Evolutionary conservation across 2,113 vertebrate genomes (phyloP), one percentile per base, ranked within the genome.

Genomic region (Plotosus lineatus): DNA sequence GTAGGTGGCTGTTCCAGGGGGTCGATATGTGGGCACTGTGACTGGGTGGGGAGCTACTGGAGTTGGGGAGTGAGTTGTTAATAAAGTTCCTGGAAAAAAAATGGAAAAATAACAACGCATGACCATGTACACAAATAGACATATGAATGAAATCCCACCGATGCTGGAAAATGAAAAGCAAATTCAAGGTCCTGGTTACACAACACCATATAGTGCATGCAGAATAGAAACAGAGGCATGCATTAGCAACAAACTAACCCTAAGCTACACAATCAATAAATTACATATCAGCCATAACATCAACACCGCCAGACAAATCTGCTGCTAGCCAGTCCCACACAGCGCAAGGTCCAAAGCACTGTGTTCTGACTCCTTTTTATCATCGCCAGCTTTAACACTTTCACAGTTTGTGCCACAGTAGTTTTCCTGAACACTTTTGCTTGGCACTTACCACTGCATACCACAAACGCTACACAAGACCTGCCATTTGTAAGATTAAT

Each of bases 41-140:
- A 96, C 95, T 46, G 89, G 95, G 90, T 99, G 97, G 77, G 95
- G 95, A 82, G 95, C 93, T 50, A 98, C 96, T 48, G 95, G 92
- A 87, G 96, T 94, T 87, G 97, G 97, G 85, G 97, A 98, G 86
- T 96, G 96, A 92, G 96, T 95, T 55, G 97, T 97, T 95, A 99
- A 92, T 94, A 99, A 92, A 80, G 98, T 92, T 82, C 93, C 93
- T 94, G 84, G 11, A 26, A 60, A 56, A 31, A 4, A 19, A 74
- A 77, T 33, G 7, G 72, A 56, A 61, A 19, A 79, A 46, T 82
- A 77, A 68, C 58, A 63, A 4, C 60, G 21, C 11, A 23, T 53
- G 26, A n/a, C 3, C n/a, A 40, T 19, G 28, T 11, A 21, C 31
- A 55, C 19, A 50, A 9, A 66, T 3, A 66, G 3, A n/a, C 0